Conservation (phyloP, 2,888 invertebrate species). For the Eilema sororculum region DNA sequence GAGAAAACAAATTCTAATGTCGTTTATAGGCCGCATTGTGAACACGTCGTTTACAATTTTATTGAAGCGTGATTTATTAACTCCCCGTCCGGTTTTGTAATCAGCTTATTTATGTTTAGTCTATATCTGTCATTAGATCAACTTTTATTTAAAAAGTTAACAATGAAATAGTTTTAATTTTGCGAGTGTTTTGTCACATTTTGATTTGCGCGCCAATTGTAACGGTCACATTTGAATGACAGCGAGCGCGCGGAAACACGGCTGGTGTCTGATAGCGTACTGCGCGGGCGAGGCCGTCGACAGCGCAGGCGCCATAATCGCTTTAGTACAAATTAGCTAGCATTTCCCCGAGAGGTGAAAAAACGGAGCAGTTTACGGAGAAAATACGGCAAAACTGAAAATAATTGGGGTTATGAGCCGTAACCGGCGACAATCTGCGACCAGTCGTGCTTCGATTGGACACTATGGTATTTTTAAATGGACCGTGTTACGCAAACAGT, state of each 20-base stretch:
- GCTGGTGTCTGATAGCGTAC: conserved; percentile 66
- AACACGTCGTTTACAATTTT: conserved; percentile 65
- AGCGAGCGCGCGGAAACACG: conserved; percentile 67
- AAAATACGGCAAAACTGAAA: conserved; percentile 77
- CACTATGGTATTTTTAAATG: conserved; percentile 13
- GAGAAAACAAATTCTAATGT: conserved; percentile 72
- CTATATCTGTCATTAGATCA: conserved; percentile 65
- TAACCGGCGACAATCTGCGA: conserved; percentile 41
- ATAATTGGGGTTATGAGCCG: conserved; percentile 74
- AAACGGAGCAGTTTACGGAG: conserved; percentile 78
- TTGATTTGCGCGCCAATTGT: conserved; percentile 57
- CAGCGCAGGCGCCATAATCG: conserved; percentile 67
- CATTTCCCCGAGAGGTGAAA: conserved; percentile 81
- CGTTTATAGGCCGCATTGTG: conserved; percentile 62
- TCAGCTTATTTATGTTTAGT: conserved; percentile 27
- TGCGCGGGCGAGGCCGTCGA: conserved; percentile 61
- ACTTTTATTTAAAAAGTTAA: conserved; percentile 79
- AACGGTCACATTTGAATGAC: conserved; percentile 47
- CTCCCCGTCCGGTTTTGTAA: conserved; percentile 56
- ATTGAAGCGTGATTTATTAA: conserved; percentile 65
- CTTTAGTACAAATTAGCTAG: conserved; percentile 77
- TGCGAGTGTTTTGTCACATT: conserved; percentile 33
- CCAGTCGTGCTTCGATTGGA: conserved; percentile 23
- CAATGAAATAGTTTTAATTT: conserved; percentile 63
- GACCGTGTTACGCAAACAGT: conserved; percentile 5